Percentiles rank a stretch among this genome's conserved stretches.
Evolutionary conservation across 1,140 invertebrate species (phyloP).

Genomic region (Ips nitidus): DNA sequence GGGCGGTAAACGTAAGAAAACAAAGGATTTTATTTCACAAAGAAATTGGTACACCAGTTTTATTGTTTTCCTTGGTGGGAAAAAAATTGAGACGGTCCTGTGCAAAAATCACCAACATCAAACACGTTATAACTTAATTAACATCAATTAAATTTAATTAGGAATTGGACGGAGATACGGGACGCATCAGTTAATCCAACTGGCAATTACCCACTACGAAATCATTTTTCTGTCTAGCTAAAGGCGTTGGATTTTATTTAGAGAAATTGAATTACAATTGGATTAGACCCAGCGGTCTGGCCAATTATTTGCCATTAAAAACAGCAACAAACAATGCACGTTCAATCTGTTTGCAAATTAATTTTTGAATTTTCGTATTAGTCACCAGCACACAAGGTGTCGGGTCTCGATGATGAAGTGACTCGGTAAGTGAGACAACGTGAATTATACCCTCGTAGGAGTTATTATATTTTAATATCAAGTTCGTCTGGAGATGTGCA

Average conservation of each 20-base stretch:
- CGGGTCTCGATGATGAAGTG: constrained; percentile 24
- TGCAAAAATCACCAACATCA: background rate
- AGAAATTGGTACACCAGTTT: background rate
- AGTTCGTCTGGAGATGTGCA: constrained; percentile 41
- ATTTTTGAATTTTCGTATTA: constrained; percentile 35
- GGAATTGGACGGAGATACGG: constrained; percentile 19
- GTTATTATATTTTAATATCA: constrained; percentile 50
- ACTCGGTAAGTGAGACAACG: constrained; percentile 23
- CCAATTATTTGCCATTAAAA: background rate
- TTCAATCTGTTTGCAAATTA: constrained; percentile 34
- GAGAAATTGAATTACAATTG: constrained; percentile 1
- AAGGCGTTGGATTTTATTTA: constrained; percentile 3
- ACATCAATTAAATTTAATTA: constrained; percentile 27
- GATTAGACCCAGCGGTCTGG: background rate
- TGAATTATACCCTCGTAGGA: constrained; percentile 43
- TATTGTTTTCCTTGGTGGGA: no score
- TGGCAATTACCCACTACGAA: constrained; percentile 17
- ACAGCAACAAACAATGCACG: constrained; percentile 5
- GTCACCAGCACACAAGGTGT: constrained; percentile 26
- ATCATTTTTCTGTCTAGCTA: background rate
- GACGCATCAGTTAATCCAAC: constrained; percentile 19
- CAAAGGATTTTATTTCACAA: constrained; percentile 49
- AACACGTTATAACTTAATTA: constrained; percentile 26
- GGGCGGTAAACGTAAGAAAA: constrained; percentile 46
- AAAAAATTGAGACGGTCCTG: background rate